Conservation (phyloP, 2,888 invertebrate species). For the Coremacera marginata region DNA sequence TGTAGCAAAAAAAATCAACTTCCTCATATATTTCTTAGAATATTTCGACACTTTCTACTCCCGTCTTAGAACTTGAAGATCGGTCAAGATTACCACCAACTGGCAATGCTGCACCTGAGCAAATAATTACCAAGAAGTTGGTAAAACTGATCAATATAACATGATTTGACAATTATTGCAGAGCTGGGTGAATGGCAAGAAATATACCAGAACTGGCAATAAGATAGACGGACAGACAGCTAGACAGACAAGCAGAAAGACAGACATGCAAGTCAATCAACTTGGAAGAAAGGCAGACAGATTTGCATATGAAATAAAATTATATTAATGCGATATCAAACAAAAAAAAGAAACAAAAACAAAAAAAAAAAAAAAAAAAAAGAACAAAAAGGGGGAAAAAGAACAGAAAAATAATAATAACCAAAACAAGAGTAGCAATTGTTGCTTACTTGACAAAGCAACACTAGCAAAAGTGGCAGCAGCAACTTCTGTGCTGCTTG, state of each 20-base stretch:
- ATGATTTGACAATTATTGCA: slow-evolving; percentile 24
- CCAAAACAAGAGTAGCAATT: background rate
- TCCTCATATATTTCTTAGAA: background rate
- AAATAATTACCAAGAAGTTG: slow-evolving; percentile 11
- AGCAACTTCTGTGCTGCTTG: background rate
- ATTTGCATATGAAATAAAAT: slow-evolving; percentile 14
- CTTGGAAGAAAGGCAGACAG: slow-evolving; percentile 12
- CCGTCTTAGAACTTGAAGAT: background rate
- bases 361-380: background rate
- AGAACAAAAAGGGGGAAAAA: background rate
- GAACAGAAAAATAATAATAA: too few species aligned
- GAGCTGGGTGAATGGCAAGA: background rate
- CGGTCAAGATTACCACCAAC: too few species aligned
- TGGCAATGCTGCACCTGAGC: background rate
- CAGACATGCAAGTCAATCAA: slow-evolving; percentile 20
- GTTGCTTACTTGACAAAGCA: slow-evolving; percentile 1
- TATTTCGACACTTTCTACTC: background rate
- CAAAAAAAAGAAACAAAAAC: background rate
- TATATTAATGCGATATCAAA: background rate
- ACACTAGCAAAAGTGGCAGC: background rate
- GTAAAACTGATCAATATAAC: slow-evolving; percentile 17
- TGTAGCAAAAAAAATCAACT: too few species aligned
- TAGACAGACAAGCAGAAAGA: slow-evolving; percentile 3
- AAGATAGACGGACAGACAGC: slow-evolving; percentile 17
- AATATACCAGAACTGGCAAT: background rate